Conservation (phyloP, 2,888 invertebrate species). For the Lymantria dispar region DNA sequence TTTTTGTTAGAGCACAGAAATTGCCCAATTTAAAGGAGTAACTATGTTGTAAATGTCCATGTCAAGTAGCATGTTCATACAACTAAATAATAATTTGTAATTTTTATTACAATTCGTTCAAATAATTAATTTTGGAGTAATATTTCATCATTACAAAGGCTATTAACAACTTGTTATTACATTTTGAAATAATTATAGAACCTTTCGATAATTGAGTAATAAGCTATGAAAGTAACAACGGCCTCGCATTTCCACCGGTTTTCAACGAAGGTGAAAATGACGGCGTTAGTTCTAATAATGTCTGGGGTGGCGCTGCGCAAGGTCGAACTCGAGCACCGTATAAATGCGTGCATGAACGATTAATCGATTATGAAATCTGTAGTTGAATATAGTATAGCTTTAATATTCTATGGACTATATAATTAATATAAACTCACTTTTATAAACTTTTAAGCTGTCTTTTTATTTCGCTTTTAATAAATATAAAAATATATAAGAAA, state of each 20-base stretch:
- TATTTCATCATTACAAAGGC: conserved; percentile 7
- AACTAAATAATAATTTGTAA: neutral
- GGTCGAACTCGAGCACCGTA: conserved; percentile 44
- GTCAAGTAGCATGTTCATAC: conserved; percentile 4
- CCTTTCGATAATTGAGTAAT: conserved; percentile 26
- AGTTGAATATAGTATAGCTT: conserved; percentile 36
- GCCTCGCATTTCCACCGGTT: conserved; percentile 56
- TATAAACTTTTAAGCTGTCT: too few species aligned
- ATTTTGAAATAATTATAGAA: conserved; percentile 26
- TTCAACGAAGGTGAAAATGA: conserved; percentile 61
- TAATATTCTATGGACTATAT: neutral
- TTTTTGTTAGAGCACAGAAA: neutral
- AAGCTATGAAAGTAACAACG: conserved; percentile 61
- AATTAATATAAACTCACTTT: too few species aligned
- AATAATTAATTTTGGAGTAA: conserved; percentile 11
- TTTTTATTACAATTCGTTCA: conserved; percentile 5
- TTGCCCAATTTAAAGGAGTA: neutral
- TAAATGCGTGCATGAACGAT: conserved; percentile 45
- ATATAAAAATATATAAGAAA: too few species aligned
- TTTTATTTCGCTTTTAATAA: too few species aligned
- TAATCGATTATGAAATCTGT: conserved; percentile 44
- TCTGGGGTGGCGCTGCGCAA: conserved; percentile 46
- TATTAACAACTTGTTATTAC: conserved; percentile 25
- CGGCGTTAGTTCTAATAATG: conserved; percentile 28
- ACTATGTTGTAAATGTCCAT: neutral